A percentile compares a stretch with the other conserved stretches of the same genome.
These are phyloP conservation scores for Nannobrachium achirus DNA, from an alignment of 2,113 vertebrate genomes.

Conservation along the genomic window DNA sequence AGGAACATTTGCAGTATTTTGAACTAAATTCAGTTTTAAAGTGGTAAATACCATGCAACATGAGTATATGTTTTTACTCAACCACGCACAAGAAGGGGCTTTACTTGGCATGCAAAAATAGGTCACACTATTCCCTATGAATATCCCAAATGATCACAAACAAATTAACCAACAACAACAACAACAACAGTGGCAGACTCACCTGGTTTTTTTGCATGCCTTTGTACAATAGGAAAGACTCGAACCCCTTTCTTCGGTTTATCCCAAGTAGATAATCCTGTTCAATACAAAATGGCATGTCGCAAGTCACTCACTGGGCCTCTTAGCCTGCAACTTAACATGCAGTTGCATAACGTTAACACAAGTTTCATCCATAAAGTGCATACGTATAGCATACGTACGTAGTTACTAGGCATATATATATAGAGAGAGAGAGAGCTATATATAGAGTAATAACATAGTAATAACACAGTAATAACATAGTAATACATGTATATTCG, in stretches of 20 bases:
- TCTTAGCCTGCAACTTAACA: constrained; percentile 57
- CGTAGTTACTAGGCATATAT: no score
- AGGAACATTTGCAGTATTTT: background rate
- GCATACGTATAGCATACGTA: constrained; percentile 15
- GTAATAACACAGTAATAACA: no score
- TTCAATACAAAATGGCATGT: constrained; percentile 68
- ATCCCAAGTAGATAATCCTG: constrained; percentile 70
- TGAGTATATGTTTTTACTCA: background rate
- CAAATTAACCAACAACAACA: no score
- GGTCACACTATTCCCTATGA: no score
- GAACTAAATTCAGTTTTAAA: background rate
- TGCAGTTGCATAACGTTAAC: constrained; percentile 51
- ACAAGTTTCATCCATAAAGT: constrained; percentile 46
- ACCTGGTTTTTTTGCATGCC: constrained; percentile 71
- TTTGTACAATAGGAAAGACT: constrained; percentile 51
- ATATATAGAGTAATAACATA: no score
- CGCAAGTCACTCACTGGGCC: constrained; percentile 64
- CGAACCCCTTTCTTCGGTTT: constrained; percentile 56
- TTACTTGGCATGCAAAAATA: background rate
- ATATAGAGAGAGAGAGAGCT: no score
- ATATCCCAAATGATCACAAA: background rate
- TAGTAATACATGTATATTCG: no score
- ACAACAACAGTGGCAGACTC: constrained; percentile 16
- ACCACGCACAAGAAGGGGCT: background rate
- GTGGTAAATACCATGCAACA: background rate